phyloP scores from a whole-genome alignment of 2,888 invertebrate genomes.

The Trichacis sp. region DNA sequence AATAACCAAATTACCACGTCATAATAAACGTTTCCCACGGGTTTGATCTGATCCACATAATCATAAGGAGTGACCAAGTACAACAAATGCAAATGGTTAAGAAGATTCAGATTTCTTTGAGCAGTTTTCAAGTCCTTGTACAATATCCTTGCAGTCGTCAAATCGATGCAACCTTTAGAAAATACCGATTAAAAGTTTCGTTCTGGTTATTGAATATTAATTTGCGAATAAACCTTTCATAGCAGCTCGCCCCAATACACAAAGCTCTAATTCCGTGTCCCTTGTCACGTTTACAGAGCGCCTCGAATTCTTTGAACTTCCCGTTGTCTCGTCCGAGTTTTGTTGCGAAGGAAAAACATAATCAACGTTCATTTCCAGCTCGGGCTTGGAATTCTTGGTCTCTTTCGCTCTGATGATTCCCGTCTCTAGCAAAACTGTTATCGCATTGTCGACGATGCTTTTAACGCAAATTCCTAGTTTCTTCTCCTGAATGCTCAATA shows the following conservation, averaged over 20 bases:
- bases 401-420: slow-evolving; percentile 64
- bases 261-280: slow-evolving; percentile 73
- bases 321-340: background rate
- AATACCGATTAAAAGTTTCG: too few relatives aligned
- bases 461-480: slow-evolving; percentile 68
- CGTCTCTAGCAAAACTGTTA: slow-evolving; percentile 69
- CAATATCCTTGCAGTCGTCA: slow-evolving; percentile 78
- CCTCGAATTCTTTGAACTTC: background rate
- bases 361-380: slow-evolving; percentile 54
- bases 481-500: slow-evolving; percentile 77
- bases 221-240: slow-evolving; percentile 89
- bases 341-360: slow-evolving; percentile 53
- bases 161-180: slow-evolving; percentile 80
- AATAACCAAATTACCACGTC: slow-evolving; percentile 71
- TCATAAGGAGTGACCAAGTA: slow-evolving; percentile 89
- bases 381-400: slow-evolving; percentile 43
- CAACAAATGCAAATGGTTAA: slow-evolving; percentile 86
- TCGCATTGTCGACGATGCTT: slow-evolving; percentile 67
- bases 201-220: background rate
- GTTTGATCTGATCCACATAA: slow-evolving; percentile 72
- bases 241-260: slow-evolving; percentile 82
- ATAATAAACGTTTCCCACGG: slow-evolving; percentile 72
- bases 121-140: slow-evolving; percentile 81
- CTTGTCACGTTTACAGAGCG: slow-evolving; percentile 54
- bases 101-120: slow-evolving; percentile 81